Evolutionary conservation across 1,140 invertebrate genomes (phyloP).

Genomic region (Babylonia areolata): DNA sequence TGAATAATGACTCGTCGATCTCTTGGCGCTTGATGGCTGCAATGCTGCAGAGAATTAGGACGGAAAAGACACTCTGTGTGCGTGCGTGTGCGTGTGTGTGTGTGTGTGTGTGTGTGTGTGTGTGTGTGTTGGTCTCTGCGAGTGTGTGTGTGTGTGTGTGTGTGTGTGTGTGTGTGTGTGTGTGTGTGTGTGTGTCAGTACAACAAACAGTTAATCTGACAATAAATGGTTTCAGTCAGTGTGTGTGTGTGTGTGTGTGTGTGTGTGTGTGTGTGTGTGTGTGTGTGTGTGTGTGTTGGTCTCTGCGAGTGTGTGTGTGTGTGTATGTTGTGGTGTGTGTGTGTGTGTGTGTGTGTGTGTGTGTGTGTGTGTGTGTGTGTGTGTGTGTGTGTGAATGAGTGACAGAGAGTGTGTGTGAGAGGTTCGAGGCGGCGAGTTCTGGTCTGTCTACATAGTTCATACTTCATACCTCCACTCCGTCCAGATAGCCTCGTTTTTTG

Average conservation of each 20-base stretch:
- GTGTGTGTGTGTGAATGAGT: background rate
- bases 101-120: background rate
- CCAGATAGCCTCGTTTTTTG: too few species aligned
- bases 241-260: slow-evolving; percentile 6
- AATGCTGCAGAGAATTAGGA: too few species aligned
- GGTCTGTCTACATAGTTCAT: too few species aligned
- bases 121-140: background rate
- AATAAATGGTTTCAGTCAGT: too few species aligned
- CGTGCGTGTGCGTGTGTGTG: background rate
- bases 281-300: background rate
- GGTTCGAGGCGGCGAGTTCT: too few species aligned
- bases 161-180: slow-evolving; percentile 11
- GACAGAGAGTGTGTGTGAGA: background rate
- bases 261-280: slow-evolving; percentile 5
- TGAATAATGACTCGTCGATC: too few species aligned
- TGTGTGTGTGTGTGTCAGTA: background rate
- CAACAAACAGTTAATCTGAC: too few species aligned
- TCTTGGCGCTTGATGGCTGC: too few species aligned
- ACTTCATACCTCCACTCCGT: too few species aligned
- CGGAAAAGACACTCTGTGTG: too few species aligned
- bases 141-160: slow-evolving; percentile 10
- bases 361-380: slow-evolving; percentile 11
- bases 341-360: background rate
- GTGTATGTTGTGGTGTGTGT: background rate
- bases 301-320: background rate